Conservation (phyloP, 2,888 invertebrate species). For the Chloromyia formosa region DNA sequence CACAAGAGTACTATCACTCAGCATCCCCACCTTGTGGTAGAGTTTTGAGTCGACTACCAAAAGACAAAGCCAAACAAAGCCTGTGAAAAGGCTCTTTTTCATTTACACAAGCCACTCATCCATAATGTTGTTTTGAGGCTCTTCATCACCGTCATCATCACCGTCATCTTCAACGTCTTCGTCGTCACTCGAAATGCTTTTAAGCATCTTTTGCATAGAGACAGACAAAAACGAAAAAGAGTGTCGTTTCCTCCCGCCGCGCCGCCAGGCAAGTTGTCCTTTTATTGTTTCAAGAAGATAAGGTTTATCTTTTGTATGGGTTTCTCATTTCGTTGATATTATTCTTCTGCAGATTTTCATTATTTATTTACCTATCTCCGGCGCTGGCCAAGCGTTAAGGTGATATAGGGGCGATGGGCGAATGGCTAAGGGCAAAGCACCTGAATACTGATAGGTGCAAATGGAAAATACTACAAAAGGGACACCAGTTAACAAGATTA, state of each 20-base stretch:
- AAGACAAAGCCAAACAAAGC: constrained; percentile 12
- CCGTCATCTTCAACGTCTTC: no score
- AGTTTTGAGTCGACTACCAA: neutral
- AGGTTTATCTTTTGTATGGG: constrained; percentile 32
- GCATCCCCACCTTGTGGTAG: neutral
- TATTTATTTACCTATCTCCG: constrained; percentile 27
- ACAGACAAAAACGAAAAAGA: neutral
- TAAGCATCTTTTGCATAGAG: constrained; percentile 3
- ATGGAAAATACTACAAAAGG: constrained; percentile 7
- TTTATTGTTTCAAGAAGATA: constrained; percentile 41
- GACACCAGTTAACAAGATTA: constrained; percentile 19
- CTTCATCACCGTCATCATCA: constrained; percentile 7
- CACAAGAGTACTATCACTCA: neutral
- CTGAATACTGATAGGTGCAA: neutral
- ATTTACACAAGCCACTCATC: neutral
- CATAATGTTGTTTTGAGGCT: neutral
- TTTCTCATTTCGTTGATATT: constrained; percentile 15
- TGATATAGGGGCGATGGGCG: neutral
- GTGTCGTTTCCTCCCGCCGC: neutral
- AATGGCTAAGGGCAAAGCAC: neutral
- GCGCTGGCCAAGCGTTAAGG: neutral
- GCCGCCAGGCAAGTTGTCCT: constrained; percentile 3
- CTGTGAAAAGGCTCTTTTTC: constrained; percentile 14
- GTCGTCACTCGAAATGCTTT: constrained; percentile 15
- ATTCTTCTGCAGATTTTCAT: constrained; percentile 29